Percentiles rank a stretch among this genome's conserved stretches.
Evolutionary conservation across 2,113 vertebrate species (phyloP).

Genomic region (Pseudopodoces humilis): DNA sequence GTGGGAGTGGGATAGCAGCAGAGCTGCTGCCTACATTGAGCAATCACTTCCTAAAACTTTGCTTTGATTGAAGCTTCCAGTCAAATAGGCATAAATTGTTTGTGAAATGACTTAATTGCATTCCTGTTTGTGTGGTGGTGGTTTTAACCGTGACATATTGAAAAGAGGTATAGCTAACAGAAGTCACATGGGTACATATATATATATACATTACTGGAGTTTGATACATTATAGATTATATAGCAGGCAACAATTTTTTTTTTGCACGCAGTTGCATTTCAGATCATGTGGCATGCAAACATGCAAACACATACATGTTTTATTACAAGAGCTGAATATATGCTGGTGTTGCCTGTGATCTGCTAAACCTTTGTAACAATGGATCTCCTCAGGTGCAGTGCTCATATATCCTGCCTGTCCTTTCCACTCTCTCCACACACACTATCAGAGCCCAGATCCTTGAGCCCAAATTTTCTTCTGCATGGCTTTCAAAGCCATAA

Average conservation of each 20-base stretch:
- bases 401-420: neutral
- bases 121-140: neutral
- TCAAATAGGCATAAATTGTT: neutral
- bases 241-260: neutral
- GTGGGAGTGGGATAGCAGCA: neutral
- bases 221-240: neutral
- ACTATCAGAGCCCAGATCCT: neutral
- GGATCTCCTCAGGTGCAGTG: neutral
- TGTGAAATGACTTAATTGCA: neutral
- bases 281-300: neutral
- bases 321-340: neutral
- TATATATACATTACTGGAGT: neutral
- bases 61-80: neutral
- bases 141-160: neutral
- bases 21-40: neutral
- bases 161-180: neutral
- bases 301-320: fast-evolving
- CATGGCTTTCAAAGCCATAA: neutral
- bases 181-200: neutral
- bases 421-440: neutral
- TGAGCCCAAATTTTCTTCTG: neutral
- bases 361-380: neutral
- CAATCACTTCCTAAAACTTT: neutral
- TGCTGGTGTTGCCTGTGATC: neutral
- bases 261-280: neutral